Evolutionary conservation across 2,888 invertebrate genomes (phyloP).

Genomic region (Sialis lutaria): DNA sequence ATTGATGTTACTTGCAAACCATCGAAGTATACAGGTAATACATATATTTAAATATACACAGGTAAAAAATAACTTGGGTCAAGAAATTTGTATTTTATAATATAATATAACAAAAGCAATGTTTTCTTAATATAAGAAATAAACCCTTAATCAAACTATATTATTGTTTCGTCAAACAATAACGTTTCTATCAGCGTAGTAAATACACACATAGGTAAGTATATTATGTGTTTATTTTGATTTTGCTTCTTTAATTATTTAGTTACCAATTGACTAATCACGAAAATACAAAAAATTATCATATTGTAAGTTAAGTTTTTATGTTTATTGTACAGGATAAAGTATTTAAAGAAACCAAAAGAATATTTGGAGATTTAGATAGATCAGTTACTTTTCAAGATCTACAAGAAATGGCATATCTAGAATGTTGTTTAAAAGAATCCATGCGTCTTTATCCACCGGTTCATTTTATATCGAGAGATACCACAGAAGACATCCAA

Average conservation of each 20-base stretch:
- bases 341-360: neutral
- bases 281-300: neutral
- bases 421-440: constrained; percentile 4
- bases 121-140: too few species aligned
- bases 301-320: neutral
- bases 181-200: too few species aligned
- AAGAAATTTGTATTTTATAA: too few species aligned
- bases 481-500: neutral
- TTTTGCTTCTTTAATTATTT: too few species aligned
- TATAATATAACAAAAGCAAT: too few species aligned
- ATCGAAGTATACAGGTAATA: constrained; percentile 20
- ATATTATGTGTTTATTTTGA: too few species aligned
- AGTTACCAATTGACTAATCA: too few species aligned
- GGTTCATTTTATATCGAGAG: constrained; percentile 1
- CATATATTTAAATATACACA: too few species aligned
- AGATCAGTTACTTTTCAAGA: neutral
- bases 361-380: neutral
- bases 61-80: too few species aligned
- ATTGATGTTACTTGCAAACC: constrained; percentile 28
- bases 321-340: neutral
- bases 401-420: neutral
- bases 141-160: too few species aligned
- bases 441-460: constrained; percentile 1
- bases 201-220: too few species aligned
- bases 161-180: too few species aligned